Conservation (phyloP, 2,797 vertebrate species). For the Potorous gilbertii region DNA sequence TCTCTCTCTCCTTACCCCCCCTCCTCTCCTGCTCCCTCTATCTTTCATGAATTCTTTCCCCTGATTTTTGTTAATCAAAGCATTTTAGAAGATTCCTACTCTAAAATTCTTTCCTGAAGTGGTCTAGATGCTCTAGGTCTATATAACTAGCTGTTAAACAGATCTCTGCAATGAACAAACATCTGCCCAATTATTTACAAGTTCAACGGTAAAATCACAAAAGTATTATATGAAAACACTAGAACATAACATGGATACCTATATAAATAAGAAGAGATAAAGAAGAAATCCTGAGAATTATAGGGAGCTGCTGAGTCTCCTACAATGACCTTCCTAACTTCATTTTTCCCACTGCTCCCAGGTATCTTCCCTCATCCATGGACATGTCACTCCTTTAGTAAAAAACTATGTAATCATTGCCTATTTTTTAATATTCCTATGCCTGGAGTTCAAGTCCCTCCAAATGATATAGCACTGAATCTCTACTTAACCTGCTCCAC, state of each 20-base stretch:
- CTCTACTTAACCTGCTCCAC: background rate
- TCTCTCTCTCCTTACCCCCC: background rate
- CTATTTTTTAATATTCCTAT: background rate
- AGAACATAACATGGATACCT: background rate
- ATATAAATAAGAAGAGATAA: background rate
- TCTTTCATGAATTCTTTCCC: background rate
- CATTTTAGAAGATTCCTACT: background rate
- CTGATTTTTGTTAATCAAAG: constrained; percentile 4
- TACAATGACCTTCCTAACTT: background rate
- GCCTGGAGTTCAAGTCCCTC: background rate
- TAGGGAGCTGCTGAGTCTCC: background rate
- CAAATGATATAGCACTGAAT: background rate
- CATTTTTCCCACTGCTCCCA: background rate
- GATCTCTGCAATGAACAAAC: constrained; percentile 10
- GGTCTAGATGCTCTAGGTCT: background rate
- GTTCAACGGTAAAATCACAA: background rate
- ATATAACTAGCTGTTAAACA: background rate
- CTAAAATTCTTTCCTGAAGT: background rate
- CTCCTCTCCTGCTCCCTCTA: too few relatives aligned
- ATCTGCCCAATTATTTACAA: background rate
- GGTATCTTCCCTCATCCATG: background rate
- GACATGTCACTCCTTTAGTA: background rate
- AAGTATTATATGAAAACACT: background rate
- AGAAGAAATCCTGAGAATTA: background rate
- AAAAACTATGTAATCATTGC: background rate